Evolutionary conservation across 1,140 invertebrate genomes (phyloP).

Genomic region (Meloidogyne floridensis): DNA sequence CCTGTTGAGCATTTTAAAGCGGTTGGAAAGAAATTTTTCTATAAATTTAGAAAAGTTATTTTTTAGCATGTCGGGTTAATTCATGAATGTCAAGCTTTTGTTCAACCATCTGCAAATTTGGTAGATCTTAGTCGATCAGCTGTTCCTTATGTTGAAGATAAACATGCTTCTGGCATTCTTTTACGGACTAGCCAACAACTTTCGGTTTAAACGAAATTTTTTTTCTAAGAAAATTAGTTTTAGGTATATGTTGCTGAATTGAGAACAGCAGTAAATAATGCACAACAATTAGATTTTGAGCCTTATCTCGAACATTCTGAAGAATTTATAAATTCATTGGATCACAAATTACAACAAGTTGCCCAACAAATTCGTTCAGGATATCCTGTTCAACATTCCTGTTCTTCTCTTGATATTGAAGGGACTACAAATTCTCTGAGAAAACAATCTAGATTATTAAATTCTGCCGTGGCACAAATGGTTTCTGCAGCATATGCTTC

Average conservation of each 20-base stretch:
- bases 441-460: slow-evolving; percentile 73
- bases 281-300: slow-evolving; percentile 83
- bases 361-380: slow-evolving; percentile 72
- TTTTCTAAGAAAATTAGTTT: background rate
- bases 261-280: slow-evolving; percentile 78
- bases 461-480: slow-evolving; percentile 77
- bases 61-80: slow-evolving; percentile 58
- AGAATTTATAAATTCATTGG: slow-evolving; percentile 75
- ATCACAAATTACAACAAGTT: slow-evolving; percentile 75
- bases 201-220: slow-evolving; percentile 65
- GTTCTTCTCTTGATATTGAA: slow-evolving; percentile 81
- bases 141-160: slow-evolving; percentile 82
- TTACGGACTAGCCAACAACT: slow-evolving; percentile 77
- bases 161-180: slow-evolving; percentile 74
- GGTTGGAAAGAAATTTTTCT: background rate
- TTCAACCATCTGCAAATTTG: slow-evolving; percentile 73
- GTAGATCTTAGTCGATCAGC: slow-evolving; percentile 77
- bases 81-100: slow-evolving; percentile 48
- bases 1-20: slow-evolving; percentile 67
- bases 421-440: slow-evolving; percentile 68
- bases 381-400: slow-evolving; percentile 75
- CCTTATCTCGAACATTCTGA: slow-evolving; percentile 72
- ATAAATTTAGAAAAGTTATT: background rate
- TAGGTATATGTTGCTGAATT: slow-evolving; percentile 74
- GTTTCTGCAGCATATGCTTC: slow-evolving; percentile 80